Conservation (phyloP, 2,797 vertebrate genomes). For the Ficedula albicollis region DNA sequence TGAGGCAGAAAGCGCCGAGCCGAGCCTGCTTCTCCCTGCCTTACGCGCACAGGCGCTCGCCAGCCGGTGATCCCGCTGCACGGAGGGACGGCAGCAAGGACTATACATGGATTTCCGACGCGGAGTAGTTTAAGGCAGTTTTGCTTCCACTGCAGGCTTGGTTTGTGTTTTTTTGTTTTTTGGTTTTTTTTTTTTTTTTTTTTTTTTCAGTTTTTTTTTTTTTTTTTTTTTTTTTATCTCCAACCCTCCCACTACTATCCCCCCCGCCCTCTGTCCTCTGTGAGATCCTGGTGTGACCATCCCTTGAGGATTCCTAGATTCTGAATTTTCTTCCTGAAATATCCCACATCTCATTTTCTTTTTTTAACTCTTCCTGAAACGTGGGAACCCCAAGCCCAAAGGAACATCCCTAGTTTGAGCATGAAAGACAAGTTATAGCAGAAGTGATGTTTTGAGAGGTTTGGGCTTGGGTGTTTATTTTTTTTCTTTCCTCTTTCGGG, state of each 20-base stretch:
- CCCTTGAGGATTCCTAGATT: conserved; percentile 6
- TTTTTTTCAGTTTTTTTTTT: background rate
- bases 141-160: background rate
- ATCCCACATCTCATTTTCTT: background rate
- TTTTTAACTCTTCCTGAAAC: background rate
- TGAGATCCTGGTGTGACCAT: background rate
- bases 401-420: background rate
- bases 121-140: conserved; percentile 18
- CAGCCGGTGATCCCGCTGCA: background rate
- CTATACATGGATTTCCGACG: background rate
- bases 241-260: background rate
- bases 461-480: background rate
- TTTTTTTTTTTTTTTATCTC: background rate
- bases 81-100: background rate
- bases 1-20: background rate
- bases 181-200: background rate
- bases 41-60: background rate
- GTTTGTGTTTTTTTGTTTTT: background rate
- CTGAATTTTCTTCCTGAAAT: background rate
- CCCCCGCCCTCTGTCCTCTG: background rate
- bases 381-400: conserved; percentile 12
- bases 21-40: background rate
- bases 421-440: background rate
- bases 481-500: background rate
- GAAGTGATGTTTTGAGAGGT: background rate